Percentiles rank a stretch among this genome's conserved stretches.
Conservation (phyloP, 2,888 invertebrate species). For the Meteorus cinctellus region DNA sequence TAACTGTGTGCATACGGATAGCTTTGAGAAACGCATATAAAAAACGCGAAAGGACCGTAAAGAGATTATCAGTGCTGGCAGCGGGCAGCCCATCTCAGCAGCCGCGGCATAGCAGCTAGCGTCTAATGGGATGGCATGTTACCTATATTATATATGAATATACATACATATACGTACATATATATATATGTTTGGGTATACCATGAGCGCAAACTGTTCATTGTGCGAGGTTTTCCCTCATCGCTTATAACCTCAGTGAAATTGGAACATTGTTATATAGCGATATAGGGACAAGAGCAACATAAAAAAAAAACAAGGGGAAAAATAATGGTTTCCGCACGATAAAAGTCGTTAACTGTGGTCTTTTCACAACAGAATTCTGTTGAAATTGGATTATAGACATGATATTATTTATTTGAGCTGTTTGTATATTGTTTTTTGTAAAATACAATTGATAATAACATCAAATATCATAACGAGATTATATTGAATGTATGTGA, state of each 20-base stretch:
- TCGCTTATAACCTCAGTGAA: slow-evolving; percentile 18
- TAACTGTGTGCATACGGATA: slow-evolving; percentile 11
- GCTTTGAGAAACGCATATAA: slow-evolving; percentile 21
- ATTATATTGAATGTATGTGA: no score
- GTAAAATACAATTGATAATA: no score
- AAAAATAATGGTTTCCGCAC: neutral
- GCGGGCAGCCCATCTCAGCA: slow-evolving; percentile 69
- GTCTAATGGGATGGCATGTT: slow-evolving; percentile 63
- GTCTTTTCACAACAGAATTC: neutral
- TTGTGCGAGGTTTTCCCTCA: neutral
- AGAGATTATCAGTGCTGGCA: slow-evolving; percentile 69
- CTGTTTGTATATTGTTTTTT: no score
- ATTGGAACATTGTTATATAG: slow-evolving; percentile 21
- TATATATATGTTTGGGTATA: slow-evolving; percentile 20
- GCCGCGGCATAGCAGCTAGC: slow-evolving; percentile 70
- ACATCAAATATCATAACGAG: no score
- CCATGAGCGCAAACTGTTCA: slow-evolving; percentile 29
- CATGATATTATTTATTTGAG: neutral
- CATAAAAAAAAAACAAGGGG: slow-evolving; percentile 1
- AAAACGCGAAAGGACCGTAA: slow-evolving; percentile 46
- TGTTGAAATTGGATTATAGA: neutral
- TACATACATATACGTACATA: slow-evolving; percentile 33
- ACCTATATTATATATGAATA: slow-evolving; percentile 44
- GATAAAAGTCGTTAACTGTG: slow-evolving; percentile 20
- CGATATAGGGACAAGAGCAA: neutral